phyloP scores from a whole-genome alignment of 2,888 invertebrate species.

The Galeruca laticollis region DNA sequence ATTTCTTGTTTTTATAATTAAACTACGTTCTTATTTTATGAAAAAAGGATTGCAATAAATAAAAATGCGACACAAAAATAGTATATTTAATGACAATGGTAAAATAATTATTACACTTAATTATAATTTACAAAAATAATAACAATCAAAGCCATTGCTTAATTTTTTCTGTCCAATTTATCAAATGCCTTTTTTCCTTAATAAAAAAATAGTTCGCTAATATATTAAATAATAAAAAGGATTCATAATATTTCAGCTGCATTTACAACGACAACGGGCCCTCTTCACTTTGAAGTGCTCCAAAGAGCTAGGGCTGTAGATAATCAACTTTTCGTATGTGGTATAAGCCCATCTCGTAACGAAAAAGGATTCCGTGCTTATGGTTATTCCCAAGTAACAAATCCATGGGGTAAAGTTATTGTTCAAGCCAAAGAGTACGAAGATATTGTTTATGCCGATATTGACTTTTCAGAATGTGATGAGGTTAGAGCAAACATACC shows the following conservation, averaged over 20 bases:
- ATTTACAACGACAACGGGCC: slow-evolving; percentile 97
- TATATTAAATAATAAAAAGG: no score
- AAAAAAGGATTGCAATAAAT: no score
- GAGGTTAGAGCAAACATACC: slow-evolving; percentile 89
- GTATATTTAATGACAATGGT: no score
- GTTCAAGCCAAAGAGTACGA: slow-evolving; percentile 78
- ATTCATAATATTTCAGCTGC: slow-evolving; percentile 71
- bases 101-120: no score
- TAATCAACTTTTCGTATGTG: slow-evolving; percentile 89
- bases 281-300: slow-evolving; percentile 91
- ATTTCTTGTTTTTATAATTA: no score
- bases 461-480: slow-evolving; percentile 80
- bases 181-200: no score
- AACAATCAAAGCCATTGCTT: no score
- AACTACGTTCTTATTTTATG: no score
- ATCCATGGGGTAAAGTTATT: slow-evolving; percentile 86
- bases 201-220: no score
- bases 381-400: slow-evolving; percentile 87
- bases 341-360: slow-evolving; percentile 87
- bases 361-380: slow-evolving; percentile 85
- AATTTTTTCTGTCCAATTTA: no score
- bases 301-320: slow-evolving; percentile 86
- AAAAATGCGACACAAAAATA: no score
- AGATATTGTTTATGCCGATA: slow-evolving; percentile 78
- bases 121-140: no score